Evolutionary conservation across 2,888 invertebrate genomes (phyloP), one percentile per base, ranked within the genome.

Genomic region (Coenonympha glycerion): DNA sequence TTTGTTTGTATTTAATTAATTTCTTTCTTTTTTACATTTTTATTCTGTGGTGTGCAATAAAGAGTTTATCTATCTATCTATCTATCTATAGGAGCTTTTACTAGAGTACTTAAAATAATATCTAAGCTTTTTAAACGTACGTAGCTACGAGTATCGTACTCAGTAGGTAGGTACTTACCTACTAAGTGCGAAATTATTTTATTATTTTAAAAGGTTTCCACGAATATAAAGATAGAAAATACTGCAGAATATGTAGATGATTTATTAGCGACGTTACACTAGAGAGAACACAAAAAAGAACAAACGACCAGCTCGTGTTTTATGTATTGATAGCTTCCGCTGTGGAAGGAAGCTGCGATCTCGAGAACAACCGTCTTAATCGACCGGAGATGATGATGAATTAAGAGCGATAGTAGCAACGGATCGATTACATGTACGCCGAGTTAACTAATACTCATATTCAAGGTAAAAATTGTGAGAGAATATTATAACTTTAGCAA

Each of bases 311-410:
- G 21, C 31, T n/a, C 16, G 13, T 24, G 15, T 33, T 22, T 16
- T 33, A 24, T 45, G 16, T 33, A 33, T 45, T 33, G 33, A 16
- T 33, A 33, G 16, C 34, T 33, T 45, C 44, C 44, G 44, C 9
- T 33, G 33, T 45, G 33, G 33, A 45, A 34, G 44, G 44, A 45
- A 45, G 44, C 24, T 45, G 31, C 31, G 30, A 34, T 33, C 33
- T 45, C 44, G 24, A 34, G 44, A 33, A 34, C 44, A 45, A 9
- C 16, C 33, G n/a, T 16, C 33, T 13, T 44, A 44, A 44, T 45
- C 16, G 44, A 33, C 44, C 44, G 44, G 44, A 45, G 44, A 34
- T 45, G 44, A 33, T 34, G 21, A 31, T 22, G 31, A 31, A 42
- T 33, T 34, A 33, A 33, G 33, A 15, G 33, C 21, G 22, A 45